Conservation (phyloP, 2,113 vertebrate species). For the Otocyon megalotis region DNA sequence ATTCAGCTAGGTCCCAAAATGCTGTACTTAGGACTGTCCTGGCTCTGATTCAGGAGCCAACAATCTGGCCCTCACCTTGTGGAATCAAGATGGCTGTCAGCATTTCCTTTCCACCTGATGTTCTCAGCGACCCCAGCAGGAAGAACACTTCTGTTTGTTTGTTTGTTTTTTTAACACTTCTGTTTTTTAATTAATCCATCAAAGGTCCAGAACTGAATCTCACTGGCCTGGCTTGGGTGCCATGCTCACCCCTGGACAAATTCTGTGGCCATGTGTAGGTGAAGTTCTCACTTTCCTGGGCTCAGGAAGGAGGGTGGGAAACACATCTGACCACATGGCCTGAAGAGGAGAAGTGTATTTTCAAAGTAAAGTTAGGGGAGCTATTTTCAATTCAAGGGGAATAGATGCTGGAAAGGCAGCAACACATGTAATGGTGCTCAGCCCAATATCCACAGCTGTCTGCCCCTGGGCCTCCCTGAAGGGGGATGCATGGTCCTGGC, state of each 20-base stretch:
- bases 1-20: not conserved
- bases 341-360: not conserved
- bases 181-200: not conserved
- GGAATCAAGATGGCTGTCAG: not conserved
- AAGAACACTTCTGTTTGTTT: not conserved
- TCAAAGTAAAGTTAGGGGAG: not conserved
- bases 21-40: not conserved
- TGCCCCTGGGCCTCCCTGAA: not conserved
- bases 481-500: too few relatives aligned
- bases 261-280: not conserved
- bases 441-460: not conserved
- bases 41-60: not conserved
- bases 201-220: not conserved
- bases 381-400: not conserved
- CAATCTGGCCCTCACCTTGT: not conserved
- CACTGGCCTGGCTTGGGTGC: not conserved
- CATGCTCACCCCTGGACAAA: not conserved
- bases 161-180: not conserved
- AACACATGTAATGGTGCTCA: not conserved
- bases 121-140: not conserved
- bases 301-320: not conserved
- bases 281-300: not conserved
- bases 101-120: not conserved
- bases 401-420: not conserved
- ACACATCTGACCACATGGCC: not conserved